Percentiles rank a stretch among this genome's conserved stretches.
Conservation (phyloP, 2,888 invertebrate genomes). For the Pterobdella sp. region DNA sequence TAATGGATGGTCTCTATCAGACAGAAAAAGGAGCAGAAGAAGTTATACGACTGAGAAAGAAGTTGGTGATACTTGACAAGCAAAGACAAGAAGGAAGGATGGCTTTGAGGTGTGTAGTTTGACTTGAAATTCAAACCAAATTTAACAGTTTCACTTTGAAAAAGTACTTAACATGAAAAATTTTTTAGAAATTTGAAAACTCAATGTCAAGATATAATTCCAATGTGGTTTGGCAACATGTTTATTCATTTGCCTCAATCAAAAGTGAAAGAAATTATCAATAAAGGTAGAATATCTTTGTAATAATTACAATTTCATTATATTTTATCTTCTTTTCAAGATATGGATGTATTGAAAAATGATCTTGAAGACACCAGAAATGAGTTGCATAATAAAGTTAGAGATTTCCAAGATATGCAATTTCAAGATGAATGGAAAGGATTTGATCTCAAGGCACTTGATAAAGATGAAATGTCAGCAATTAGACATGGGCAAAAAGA, state of each 20-base stretch:
- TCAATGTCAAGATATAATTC: neutral
- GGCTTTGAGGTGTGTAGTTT: neutral
- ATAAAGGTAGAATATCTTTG: neutral
- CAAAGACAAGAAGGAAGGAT: slow-evolving; percentile 7
- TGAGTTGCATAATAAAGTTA: neutral
- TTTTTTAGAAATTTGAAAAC: neutral
- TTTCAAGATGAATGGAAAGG: slow-evolving; percentile 3
- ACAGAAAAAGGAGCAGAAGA: neutral
- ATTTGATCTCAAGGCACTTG: slow-evolving; percentile 17
- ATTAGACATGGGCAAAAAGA: neutral
- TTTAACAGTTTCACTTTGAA: neutral
- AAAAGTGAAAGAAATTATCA: neutral
- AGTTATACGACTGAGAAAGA: neutral
- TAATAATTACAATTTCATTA: neutral
- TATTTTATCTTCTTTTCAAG: neutral
- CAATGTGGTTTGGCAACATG: slow-evolving; percentile 13
- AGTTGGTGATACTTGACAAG: slow-evolving; percentile 7
- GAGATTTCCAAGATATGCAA: slow-evolving; percentile 15
- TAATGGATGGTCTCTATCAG: neutral
- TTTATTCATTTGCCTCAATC: neutral
- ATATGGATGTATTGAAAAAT: neutral
- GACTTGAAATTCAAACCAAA: neutral
- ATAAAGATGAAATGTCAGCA: neutral
- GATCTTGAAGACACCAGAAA: slow-evolving; percentile 8
- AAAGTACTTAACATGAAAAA: neutral